These are phyloP conservation scores for Itoplectis maculator DNA, from an alignment of 2,888 invertebrate species.

Conservation along the genomic window DNA sequence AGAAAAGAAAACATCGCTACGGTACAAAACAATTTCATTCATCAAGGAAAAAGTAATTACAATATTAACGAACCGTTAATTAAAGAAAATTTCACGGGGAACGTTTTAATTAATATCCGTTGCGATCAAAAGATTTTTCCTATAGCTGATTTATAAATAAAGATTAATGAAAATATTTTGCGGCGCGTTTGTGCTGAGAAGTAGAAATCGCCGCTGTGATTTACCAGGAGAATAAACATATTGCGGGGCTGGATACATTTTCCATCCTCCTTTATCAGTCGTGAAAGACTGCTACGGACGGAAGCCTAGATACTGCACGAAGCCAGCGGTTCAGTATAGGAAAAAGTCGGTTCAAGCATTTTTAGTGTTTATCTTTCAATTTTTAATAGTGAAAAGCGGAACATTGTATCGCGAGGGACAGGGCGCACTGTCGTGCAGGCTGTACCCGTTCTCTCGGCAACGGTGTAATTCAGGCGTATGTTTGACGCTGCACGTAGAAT, in stretches of 20 bases:
- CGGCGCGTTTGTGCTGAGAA: not conserved
- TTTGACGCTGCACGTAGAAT: conserved; percentile 23
- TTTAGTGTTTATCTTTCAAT: conserved; percentile 32
- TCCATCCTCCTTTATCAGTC: not conserved
- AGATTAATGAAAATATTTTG: not conserved
- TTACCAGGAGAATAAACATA: not conserved
- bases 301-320: conserved; percentile 1
- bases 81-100: not conserved
- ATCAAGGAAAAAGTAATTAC: not conserved
- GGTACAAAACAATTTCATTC: not conserved
- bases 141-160: too few species aligned
- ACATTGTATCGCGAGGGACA: not conserved
- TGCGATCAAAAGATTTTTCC: too few species aligned
- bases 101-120: too few species aligned
- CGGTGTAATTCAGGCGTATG: conserved; percentile 16
- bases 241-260: not conserved
- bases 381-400: conserved; percentile 29
- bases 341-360: conserved; percentile 17
- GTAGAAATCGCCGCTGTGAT: not conserved
- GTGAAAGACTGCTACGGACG: not conserved
- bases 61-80: not conserved
- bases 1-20: not conserved
- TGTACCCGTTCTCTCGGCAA: not conserved
- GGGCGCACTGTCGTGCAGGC: not conserved
- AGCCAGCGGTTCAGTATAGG: too few species aligned